Base-by-base conservation (phyloP, 1,140 invertebrate genomes). In the Caenorhabditis brenneri region DNA sequence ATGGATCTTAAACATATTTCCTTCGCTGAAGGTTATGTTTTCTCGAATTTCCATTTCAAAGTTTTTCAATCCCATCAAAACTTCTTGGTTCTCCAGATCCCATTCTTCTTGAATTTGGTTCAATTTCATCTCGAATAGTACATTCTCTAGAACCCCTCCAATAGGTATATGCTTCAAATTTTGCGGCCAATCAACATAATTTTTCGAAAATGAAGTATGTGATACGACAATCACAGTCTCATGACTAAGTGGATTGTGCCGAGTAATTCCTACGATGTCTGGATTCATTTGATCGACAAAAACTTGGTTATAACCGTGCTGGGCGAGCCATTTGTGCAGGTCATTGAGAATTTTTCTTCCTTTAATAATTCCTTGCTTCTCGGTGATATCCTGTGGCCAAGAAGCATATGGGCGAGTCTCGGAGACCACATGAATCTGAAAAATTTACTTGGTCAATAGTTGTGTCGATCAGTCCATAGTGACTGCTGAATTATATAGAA, bases 271-370 rank as follows among this genome's bases (percentile, higher is more conserved):
- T 16, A 99, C 95, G 46, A 97, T 94, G 92, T 99, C 95, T 2
- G 92, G 88, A 90, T 96, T 95, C 92, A 98, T 94, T 93, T 99
- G 97, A 92, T 99, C 97, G 3, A 99, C 97, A 92, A 95, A 99
- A n/a, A 96, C 94, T 92, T 98, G 95, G 85, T 92, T 93, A 91
- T 94, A 98, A 12, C 95, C 94, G 83, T 94, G 92, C 80, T 92
- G 91, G 0, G 95, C 96, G 19, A 99, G 92, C 86, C 93, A 92
- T 78, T 92, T 93, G 91, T 99, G 97, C 16, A 99, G 92, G 80
- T 95, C 92, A 91, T 98, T 98, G 12, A 99, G 91, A 0, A 94
- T 93, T 81, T 93, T 93, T 91, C 97, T 96, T 10, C 94, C 96
- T 2, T 93, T 91, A 69, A 97, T 93, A 84, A 99, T 95, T 27